Evolutionary conservation across 2,113 vertebrate genomes (phyloP).

Genomic region (Nesogale talazaci): DNA sequence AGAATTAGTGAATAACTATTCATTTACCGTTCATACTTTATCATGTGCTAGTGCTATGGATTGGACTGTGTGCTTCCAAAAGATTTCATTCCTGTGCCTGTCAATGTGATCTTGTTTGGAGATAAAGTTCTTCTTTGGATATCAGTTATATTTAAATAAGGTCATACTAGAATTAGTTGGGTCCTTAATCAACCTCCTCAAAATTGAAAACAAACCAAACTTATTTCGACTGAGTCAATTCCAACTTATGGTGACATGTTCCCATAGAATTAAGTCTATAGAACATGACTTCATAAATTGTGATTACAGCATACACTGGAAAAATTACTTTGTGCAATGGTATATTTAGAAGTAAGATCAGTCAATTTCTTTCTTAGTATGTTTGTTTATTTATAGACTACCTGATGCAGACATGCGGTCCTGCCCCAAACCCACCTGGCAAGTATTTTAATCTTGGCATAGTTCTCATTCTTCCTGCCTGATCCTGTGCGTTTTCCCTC

Average conservation of each 20-base stretch:
- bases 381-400: slow-evolving; percentile 25
- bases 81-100: not conserved
- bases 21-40: not conserved
- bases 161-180: not conserved
- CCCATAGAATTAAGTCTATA: not conserved
- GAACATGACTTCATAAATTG: not conserved
- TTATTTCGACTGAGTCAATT: too few species aligned
- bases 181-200: not conserved
- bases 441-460: not conserved
- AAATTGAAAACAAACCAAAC: not conserved
- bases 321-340: not conserved
- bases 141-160: not conserved
- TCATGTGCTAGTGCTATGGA: not conserved
- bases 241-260: too few species aligned
- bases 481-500: not conserved
- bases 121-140: not conserved
- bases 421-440: not conserved
- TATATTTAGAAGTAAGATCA: not conserved
- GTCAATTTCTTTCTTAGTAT: not conserved
- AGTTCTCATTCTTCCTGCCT: not conserved
- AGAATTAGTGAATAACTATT: not conserved
- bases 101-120: not conserved
- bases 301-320: not conserved
- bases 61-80: not conserved
- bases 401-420: not conserved